A percentile compares a stretch with the other conserved stretches of the same genome.
Evolutionary conservation across 1,140 invertebrate species (phyloP).

Genomic region (Drosophila lowei): DNA sequence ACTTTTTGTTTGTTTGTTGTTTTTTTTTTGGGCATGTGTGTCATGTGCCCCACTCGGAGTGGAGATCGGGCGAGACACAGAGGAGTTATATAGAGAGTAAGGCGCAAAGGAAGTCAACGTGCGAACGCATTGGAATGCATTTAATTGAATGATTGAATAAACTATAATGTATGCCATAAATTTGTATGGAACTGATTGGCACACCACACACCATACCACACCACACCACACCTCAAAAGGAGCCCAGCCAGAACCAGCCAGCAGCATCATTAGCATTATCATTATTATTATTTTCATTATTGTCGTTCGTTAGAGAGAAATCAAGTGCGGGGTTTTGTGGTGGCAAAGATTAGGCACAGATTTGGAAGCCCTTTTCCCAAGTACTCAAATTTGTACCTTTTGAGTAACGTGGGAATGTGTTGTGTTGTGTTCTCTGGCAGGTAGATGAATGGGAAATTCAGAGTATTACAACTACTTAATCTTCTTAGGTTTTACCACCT

Average conservation of each 20-base stretch:
- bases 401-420: no score
- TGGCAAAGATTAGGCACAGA: no score
- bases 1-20: conserved; percentile 12
- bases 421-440: no score
- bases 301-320: no score
- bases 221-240: conserved; percentile 12
- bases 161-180: conserved; percentile 42
- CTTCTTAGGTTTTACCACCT: no score
- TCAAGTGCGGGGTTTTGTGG: no score
- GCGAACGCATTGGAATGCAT: conserved; percentile 72
- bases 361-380: no score
- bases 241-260: conserved; percentile 9
- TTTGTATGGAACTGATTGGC: conserved; percentile 46
- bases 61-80: conserved; percentile 8
- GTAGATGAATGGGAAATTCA: no score
- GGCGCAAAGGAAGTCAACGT: conserved; percentile 62
- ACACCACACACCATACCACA: not conserved
- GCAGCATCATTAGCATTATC: conserved; percentile 5
- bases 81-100: conserved; percentile 38
- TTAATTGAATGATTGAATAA: conserved; percentile 67
- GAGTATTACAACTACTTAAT: no score
- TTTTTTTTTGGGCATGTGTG: conserved; percentile 73
- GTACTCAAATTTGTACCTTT: no score
- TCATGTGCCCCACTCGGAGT: conserved; percentile 43
- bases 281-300: not conserved